A percentile compares a stretch with the other conserved stretches of the same genome.
Evolutionary conservation across 2,113 vertebrate genomes (phyloP).

Genomic region (Thunnus thynnus): DNA sequence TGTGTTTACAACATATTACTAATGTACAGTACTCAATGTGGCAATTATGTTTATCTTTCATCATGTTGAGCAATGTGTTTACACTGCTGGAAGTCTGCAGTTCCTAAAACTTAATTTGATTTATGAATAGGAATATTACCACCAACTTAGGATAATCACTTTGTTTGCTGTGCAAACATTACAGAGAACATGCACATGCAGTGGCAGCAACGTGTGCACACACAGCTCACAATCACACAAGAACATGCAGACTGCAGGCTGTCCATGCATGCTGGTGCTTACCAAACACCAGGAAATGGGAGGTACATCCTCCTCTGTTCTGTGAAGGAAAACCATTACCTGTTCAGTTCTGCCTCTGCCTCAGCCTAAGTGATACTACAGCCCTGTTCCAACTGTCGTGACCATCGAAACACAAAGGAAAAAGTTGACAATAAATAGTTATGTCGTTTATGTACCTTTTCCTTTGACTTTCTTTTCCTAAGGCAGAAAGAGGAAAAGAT

Average conservation of each 20-base stretch:
- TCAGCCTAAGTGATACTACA: too few relatives aligned
- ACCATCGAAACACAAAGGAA: too few relatives aligned
- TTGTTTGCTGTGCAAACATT: conserved; percentile 55
- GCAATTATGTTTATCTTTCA: background rate
- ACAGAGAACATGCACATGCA: background rate
- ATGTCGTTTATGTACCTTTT: too few relatives aligned
- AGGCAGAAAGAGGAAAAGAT: too few relatives aligned
- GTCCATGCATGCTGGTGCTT: conserved; percentile 15
- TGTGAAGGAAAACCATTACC: background rate
- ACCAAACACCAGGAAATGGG: conserved; percentile 38
- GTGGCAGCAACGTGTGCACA: background rate
- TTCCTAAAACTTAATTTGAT: conserved; percentile 14
- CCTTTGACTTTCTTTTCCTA: background rate
- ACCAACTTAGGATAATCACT: background rate
- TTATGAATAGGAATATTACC: conserved; percentile 1
- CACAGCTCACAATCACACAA: conserved; percentile 1
- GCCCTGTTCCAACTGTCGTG: too few relatives aligned
- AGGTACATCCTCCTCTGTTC: background rate
- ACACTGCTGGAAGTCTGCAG: background rate
- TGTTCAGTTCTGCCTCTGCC: conserved; percentile 8
- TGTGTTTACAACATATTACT: background rate
- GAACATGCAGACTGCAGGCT: conserved; percentile 13
- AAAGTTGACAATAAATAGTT: too few relatives aligned
- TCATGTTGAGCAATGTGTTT: background rate
- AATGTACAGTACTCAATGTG: background rate